A percentile compares a stretch with the other conserved stretches of the same genome.
Evolutionary conservation across 2,888 invertebrate species (phyloP).

Genomic region (Volucella zonaria): DNA sequence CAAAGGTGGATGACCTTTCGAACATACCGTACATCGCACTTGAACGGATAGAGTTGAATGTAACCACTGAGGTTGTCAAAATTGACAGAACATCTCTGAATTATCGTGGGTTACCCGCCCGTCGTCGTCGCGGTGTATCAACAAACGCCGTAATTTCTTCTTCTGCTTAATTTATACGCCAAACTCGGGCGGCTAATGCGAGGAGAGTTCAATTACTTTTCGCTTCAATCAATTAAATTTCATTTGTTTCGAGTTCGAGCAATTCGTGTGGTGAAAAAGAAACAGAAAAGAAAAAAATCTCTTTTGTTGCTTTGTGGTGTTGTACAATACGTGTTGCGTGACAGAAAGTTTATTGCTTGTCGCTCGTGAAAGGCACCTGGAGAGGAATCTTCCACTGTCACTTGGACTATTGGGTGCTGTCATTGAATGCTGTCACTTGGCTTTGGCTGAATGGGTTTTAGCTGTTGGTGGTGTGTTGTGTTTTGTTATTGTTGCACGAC

Average conservation of each 20-base stretch:
- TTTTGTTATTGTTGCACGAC: slow-evolving; percentile 36
- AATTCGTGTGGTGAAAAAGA: slow-evolving; percentile 34
- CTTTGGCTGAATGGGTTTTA: slow-evolving; percentile 8
- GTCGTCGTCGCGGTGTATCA: slow-evolving; percentile 6
- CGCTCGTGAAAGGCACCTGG: slow-evolving; percentile 43
- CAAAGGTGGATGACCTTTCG: slow-evolving; percentile 54
- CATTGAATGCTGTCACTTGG: slow-evolving; percentile 29
- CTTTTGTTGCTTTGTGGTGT: background rate
- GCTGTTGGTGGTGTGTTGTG: background rate
- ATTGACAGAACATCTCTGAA: slow-evolving; percentile 33
- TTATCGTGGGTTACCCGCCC: slow-evolving; percentile 14
- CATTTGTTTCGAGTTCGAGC: slow-evolving; percentile 38
- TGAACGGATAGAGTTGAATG: slow-evolving; percentile 7
- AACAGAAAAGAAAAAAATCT: slow-evolving; percentile 1
- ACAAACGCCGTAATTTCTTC: slow-evolving; percentile 4
- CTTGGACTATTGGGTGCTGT: slow-evolving; percentile 10
- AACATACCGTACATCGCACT: background rate
- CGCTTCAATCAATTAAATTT: slow-evolving; percentile 41
- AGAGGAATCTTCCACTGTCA: slow-evolving; percentile 59
- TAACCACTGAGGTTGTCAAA: slow-evolving; percentile 35
- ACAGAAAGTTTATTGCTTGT: slow-evolving; percentile 56
- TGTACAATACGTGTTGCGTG: slow-evolving; percentile 54
- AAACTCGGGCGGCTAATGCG: background rate
- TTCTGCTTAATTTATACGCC: slow-evolving; percentile 15
- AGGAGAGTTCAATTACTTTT: slow-evolving; percentile 37